Percentiles rank a stretch among this genome's conserved stretches.
These are phyloP conservation scores for Noturus placidus DNA, from an alignment of 2,113 vertebrate species.

Conservation along the genomic window DNA sequence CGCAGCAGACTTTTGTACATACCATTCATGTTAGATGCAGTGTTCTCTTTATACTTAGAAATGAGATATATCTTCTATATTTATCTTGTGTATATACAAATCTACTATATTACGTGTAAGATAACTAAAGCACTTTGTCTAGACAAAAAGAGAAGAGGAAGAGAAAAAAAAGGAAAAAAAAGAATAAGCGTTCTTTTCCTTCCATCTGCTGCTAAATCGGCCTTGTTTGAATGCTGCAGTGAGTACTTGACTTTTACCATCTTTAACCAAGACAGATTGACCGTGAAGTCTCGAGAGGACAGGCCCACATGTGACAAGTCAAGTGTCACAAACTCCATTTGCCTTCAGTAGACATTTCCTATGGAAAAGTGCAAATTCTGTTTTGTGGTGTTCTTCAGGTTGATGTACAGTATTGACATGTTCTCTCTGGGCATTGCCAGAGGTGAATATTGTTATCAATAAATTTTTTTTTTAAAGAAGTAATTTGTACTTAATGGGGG, in stretches of 20 bases:
- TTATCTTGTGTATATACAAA: constrained; percentile 68
- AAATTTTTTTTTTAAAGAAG: constrained; percentile 58
- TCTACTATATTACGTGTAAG: constrained; percentile 90
- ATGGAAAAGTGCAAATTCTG: constrained; percentile 80
- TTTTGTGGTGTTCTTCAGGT: constrained; percentile 81
- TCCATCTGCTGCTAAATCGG: constrained; percentile 99
- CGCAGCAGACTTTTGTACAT: constrained; percentile 66
- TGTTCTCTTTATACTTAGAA: constrained; percentile 73
- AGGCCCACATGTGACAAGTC: constrained; percentile 67
- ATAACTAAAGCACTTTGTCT: constrained; percentile 98
- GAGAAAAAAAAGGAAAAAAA: constrained; percentile 71
- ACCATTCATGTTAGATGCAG: constrained; percentile 66
- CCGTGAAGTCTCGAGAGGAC: constrained; percentile 67
- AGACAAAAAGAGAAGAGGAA: constrained; percentile 74
- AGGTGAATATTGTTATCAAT: constrained; percentile 74
- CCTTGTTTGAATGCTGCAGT: constrained; percentile 98
- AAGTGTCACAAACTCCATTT: constrained; percentile 72
- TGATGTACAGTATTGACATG: constrained; percentile 79
- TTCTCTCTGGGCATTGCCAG: constrained; percentile 71
- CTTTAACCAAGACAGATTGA: constrained; percentile 82
- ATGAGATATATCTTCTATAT: constrained; percentile 63
- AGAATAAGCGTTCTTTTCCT: constrained; percentile 84
- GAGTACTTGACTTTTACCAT: constrained; percentile 88
- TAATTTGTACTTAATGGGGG: constrained; percentile 68
- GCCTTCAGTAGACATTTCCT: constrained; percentile 83